Percentiles rank a stretch among this genome's conserved stretches.
These are phyloP conservation scores for Falco peregrinus DNA, from an alignment of 2,797 vertebrate genomes.

Conservation along the genomic window DNA sequence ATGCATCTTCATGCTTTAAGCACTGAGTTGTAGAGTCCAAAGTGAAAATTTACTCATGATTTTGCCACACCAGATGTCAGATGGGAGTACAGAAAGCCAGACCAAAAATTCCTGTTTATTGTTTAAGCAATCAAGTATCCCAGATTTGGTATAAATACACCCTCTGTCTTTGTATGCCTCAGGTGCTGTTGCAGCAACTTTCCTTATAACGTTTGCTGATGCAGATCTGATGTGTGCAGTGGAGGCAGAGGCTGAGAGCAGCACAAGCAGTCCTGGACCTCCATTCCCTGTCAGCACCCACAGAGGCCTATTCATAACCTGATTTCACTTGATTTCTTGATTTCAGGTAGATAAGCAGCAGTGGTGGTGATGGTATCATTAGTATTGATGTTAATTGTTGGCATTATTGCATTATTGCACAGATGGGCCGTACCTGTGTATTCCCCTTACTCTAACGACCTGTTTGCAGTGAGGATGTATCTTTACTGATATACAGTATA, in stretches of 20 bases:
- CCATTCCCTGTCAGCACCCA: not conserved
- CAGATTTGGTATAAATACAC: not conserved
- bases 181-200: conserved; percentile 21
- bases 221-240: not conserved
- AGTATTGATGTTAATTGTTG: not conserved
- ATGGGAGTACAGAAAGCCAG: not conserved
- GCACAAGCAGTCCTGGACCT: not conserved
- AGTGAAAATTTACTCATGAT: not conserved
- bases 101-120: not conserved
- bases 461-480: not conserved
- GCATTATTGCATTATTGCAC: not conserved
- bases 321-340: not conserved
- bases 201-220: not conserved
- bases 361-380: not conserved
- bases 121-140: not conserved
- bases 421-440: not conserved
- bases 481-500: not conserved
- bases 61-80: not conserved
- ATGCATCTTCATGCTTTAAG: not conserved
- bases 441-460: not conserved
- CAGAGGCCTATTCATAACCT: not conserved
- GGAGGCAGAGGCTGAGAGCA: not conserved
- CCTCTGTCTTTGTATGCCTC: not conserved
- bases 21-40: not conserved
- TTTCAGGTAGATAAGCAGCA: not conserved